Percentiles rank a stretch among this genome's conserved stretches.
These are phyloP conservation scores for Sebastes alutus DNA, from an alignment of 2,797 vertebrate species.

Conservation along the genomic window DNA sequence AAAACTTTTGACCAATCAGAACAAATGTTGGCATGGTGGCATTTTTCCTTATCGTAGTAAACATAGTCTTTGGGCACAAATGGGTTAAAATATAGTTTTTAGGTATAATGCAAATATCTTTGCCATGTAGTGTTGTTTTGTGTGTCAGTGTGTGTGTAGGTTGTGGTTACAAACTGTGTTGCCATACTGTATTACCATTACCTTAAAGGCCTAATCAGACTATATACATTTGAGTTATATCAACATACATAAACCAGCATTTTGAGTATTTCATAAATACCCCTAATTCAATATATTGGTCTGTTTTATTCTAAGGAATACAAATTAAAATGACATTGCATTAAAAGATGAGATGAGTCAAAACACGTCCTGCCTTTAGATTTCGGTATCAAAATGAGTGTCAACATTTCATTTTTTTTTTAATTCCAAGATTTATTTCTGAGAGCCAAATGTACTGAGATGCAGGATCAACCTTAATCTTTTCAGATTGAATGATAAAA, in stretches of 20 bases:
- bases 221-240: neutral
- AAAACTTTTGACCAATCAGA: too few relatives aligned
- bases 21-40: too few relatives aligned
- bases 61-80: too few relatives aligned
- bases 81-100: too few relatives aligned
- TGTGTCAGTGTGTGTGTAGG: neutral
- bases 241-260: neutral
- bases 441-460: neutral
- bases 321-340: neutral
- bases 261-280: neutral
- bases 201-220: neutral
- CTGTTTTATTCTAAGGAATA: neutral
- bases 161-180: neutral
- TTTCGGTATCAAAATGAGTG: neutral
- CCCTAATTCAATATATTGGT: neutral
- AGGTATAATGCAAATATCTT: neutral
- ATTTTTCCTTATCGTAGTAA: too few relatives aligned
- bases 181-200: neutral
- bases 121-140: neutral
- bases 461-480: neutral
- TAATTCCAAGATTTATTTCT: neutral
- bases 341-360: neutral
- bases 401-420: neutral
- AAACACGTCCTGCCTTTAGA: neutral
- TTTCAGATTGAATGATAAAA: slow-evolving; percentile 29